Percentiles rank a stretch among this genome's conserved stretches.
Conservation (phyloP, 2,113 vertebrate species). For the Parus major region DNA sequence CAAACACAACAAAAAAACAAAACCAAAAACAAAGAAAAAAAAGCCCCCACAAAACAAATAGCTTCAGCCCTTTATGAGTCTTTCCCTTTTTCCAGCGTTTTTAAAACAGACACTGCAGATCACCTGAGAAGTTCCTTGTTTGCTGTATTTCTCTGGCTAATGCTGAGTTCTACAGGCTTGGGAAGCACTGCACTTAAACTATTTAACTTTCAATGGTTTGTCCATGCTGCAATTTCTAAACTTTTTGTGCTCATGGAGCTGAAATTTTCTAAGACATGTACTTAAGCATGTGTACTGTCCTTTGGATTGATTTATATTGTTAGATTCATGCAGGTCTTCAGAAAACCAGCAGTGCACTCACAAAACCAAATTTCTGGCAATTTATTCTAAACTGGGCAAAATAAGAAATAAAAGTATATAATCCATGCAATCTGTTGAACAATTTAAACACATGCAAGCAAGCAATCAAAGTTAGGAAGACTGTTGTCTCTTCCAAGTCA, state of each 20-base stretch:
- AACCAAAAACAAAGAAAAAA: background rate
- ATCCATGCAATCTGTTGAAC: background rate
- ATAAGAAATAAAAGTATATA: background rate
- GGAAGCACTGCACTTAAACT: background rate
- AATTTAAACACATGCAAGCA: background rate
- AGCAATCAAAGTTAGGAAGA: background rate
- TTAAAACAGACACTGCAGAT: background rate
- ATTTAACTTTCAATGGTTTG: background rate
- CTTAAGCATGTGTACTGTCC: background rate
- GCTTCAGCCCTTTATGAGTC: background rate
- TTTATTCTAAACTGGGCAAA: background rate
- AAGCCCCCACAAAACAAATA: background rate
- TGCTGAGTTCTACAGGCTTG: background rate
- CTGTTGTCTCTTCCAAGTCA: background rate
- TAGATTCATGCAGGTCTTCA: background rate
- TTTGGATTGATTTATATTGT: background rate
- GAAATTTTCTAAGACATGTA: background rate
- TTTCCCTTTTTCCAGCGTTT: background rate
- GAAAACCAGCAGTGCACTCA: background rate
- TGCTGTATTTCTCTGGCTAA: background rate
- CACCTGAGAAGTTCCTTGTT: background rate
- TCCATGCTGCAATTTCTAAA: background rate
- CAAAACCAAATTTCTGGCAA: background rate
- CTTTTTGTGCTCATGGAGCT: background rate
- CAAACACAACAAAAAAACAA: background rate